phyloP scores from a whole-genome alignment of 2,797 vertebrate species.

The Pseudomugil gertrudae region DNA sequence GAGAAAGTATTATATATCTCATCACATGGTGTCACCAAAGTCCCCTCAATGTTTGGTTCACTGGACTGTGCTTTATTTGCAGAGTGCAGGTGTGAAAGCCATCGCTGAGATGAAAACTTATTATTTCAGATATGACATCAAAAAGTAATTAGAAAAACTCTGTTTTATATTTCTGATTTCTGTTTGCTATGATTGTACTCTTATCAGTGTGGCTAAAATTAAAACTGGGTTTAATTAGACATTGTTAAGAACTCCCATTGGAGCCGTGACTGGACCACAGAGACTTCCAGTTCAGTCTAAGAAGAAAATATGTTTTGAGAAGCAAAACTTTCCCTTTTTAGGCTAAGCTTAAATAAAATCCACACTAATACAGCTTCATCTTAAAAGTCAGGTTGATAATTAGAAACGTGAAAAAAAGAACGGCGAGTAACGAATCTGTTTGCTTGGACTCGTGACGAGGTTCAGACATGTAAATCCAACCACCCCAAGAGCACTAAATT shows the following conservation, averaged over 20 bases:
- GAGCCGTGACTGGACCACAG: constrained; percentile 1
- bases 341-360: constrained; percentile 1
- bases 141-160: background rate
- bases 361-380: background rate
- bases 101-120: constrained; percentile 23
- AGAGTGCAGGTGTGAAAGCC: constrained; percentile 23
- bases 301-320: constrained; percentile 12
- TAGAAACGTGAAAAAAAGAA: background rate
- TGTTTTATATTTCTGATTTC: constrained; percentile 3
- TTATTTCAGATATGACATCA: constrained; percentile 17
- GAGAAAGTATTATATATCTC: constrained; percentile 45
- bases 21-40: constrained; percentile 39
- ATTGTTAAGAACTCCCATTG: constrained; percentile 7
- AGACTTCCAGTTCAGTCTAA: constrained; percentile 7
- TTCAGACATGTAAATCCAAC: too few relatives aligned
- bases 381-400: background rate
- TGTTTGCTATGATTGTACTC: constrained; percentile 1
- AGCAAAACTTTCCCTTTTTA: background rate
- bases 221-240: background rate
- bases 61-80: constrained; percentile 42
- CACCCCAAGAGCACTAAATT: background rate
- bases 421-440: background rate
- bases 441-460: background rate
- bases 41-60: constrained; percentile 23
- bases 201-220: constrained; percentile 11